Evolutionary conservation across 2,797 vertebrate species (phyloP), one percentile per base, ranked within the genome.

Genomic region (Anomalospiza imberbis): DNA sequence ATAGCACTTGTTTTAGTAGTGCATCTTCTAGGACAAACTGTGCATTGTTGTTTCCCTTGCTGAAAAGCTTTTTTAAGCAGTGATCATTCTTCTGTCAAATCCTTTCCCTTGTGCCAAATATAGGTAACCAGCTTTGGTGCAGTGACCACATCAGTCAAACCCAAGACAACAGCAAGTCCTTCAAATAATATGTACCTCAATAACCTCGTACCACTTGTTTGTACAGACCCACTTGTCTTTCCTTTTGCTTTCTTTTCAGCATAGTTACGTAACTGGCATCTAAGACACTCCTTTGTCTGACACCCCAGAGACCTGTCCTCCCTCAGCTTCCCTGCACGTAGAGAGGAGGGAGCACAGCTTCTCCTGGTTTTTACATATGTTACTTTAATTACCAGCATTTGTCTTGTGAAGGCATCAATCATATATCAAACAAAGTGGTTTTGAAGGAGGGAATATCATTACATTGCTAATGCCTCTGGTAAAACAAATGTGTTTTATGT

Each of bases 291-390:
- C 6, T 12, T 47, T 50, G 28, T 31, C 32, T 3, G 0, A 5
- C n/a, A 17, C 7, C 5, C 9, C 29, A n/a, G 62, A 32, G 54
- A 36, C 11, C 25, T 3, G 1, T 68, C 5, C 21, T 28, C 13
- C 9, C 13, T 45, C 6, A 9, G 4, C 38, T 82, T 87, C 25
- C 47, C 32, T 70, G 17, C 3, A 2, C 1, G 4, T 6, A 38
- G 22, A 26, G 17, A 38, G n/a, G 17, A 68, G n/a, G 8, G 20
- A 53, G 9, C 5, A 50, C 19, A 51, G 20, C 38, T 50, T 38
- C 48, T 86, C 36, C 32, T 67, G 12, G 2, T 4, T 80, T 85
- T 83, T 21, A 40, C 1, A 2, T 28, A 31, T 0, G 0, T 73
- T 28, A 45, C 29, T 74, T 82, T 34, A 48, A 26, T 67, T 70